phyloP scores from a whole-genome alignment of 2,113 vertebrate species.

The Bos indicus region DNA sequence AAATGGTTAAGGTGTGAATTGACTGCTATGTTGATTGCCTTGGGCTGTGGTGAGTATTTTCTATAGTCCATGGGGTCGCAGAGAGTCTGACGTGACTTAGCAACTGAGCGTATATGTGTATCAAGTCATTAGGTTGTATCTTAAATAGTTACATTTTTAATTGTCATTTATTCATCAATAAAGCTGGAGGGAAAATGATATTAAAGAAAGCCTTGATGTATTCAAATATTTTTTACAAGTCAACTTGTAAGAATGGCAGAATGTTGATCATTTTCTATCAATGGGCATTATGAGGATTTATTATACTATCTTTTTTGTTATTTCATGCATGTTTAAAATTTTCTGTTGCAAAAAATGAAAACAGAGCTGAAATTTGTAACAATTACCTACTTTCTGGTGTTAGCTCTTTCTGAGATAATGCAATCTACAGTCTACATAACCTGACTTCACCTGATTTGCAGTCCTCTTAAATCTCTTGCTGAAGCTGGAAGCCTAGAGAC shows the following conservation, averaged over 20 bases:
- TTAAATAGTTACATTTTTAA: not conserved
- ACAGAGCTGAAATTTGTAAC: not conserved
- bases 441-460: not conserved
- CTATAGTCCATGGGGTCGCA: too few species aligned
- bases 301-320: not conserved
- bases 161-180: not conserved
- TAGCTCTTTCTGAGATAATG: not conserved
- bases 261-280: not conserved
- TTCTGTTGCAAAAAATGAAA: not conserved
- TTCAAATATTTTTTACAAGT: not conserved
- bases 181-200: not conserved
- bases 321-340: not conserved
- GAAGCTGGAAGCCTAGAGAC: not conserved
- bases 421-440: not conserved
- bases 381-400: not conserved
- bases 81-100: fast-evolving
- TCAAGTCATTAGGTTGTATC: not conserved
- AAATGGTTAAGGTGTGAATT: not conserved
- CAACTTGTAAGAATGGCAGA: not conserved
- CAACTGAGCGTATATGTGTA: too few species aligned
- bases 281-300: not conserved
- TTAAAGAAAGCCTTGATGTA: not conserved
- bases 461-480: not conserved
- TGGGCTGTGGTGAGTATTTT: not conserved
- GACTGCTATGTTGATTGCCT: not conserved